phyloP scores from a whole-genome alignment of 2,113 vertebrate species.

The Oreochromis aureus region DNA sequence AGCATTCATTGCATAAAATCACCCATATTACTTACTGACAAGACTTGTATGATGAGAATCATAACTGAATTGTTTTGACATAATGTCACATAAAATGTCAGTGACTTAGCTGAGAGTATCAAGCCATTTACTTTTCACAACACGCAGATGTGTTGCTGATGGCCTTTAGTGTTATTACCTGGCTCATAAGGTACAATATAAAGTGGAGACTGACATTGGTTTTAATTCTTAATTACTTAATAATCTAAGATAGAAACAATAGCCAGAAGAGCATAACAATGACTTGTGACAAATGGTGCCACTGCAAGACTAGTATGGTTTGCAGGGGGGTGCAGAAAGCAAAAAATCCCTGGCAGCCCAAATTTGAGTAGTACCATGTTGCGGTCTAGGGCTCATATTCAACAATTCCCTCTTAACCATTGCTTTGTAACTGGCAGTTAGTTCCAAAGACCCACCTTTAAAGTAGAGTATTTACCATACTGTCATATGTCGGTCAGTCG shows the following conservation, averaged over 20 bases:
- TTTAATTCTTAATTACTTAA: background rate
- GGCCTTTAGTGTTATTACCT: background rate
- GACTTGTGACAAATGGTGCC: background rate
- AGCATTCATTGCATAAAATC: background rate
- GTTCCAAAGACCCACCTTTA: background rate
- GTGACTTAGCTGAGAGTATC: fast-evolving
- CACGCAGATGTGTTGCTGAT: background rate
- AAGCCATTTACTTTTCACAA: background rate
- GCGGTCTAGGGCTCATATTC: background rate
- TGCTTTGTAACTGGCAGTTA: background rate
- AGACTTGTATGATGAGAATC: background rate
- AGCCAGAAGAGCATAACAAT: background rate
- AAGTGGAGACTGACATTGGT: background rate
- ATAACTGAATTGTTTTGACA: background rate
- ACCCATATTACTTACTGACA: background rate
- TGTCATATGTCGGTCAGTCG: background rate
- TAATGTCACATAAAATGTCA: background rate
- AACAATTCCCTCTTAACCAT: background rate
- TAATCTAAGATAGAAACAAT: background rate
- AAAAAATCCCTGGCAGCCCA: background rate
- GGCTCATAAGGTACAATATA: background rate
- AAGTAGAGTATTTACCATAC: background rate
- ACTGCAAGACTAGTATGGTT: background rate
- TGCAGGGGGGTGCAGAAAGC: background rate
- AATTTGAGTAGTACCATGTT: background rate